Conservation (phyloP, 2,113 vertebrate species). For the Leucoraja erinaceus region DNA sequence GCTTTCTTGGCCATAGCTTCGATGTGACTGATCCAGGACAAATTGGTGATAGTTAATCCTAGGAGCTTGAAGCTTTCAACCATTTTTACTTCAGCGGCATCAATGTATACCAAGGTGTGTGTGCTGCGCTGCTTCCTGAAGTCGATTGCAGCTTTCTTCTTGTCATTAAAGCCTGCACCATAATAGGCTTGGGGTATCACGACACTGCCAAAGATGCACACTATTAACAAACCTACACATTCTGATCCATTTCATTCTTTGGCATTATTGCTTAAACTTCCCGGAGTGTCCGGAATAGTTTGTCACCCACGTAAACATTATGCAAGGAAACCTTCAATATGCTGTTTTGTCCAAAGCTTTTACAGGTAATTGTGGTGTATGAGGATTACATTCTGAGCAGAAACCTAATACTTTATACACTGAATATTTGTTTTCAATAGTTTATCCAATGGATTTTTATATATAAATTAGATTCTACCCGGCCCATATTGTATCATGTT, state of each 20-base stretch:
- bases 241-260: neutral
- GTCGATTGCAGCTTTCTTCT: no score
- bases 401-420: neutral
- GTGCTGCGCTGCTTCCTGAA: no score
- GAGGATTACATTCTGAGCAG: neutral
- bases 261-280: neutral
- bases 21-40: no score
- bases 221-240: no score
- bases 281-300: neutral
- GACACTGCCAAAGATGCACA: neutral
- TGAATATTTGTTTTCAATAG: neutral
- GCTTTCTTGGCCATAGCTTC: no score
- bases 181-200: neutral
- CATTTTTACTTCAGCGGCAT: no score
- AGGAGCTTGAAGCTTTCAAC: no score
- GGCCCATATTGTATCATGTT: neutral
- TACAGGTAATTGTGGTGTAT: neutral
- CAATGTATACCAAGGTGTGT: no score
- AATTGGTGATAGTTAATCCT: no score
- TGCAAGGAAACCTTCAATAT: neutral
- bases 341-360: neutral
- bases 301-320: neutral
- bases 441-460: neutral
- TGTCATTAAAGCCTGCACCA: neutral
- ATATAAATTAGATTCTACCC: neutral